Conservation (phyloP, 2,113 vertebrate genomes). For the Sardina pilchardus region DNA sequence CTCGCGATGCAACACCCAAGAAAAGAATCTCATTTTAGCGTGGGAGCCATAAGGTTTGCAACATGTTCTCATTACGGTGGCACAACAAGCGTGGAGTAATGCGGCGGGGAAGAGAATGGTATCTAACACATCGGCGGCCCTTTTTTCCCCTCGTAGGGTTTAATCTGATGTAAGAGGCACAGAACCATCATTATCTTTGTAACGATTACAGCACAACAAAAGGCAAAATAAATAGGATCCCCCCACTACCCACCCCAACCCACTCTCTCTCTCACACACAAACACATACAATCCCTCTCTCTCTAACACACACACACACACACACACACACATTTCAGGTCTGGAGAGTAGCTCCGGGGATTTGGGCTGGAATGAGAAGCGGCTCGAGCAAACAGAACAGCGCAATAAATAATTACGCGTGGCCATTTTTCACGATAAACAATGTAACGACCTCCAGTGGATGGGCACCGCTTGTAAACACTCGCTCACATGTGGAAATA, state of each 20-base stretch:
- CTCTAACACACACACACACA: background rate
- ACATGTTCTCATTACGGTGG: background rate
- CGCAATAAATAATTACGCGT: constrained; percentile 30
- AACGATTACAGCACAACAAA: constrained; percentile 15
- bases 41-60: background rate
- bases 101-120: background rate
- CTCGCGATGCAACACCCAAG: background rate
- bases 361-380: constrained; percentile 16
- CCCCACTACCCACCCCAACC: background rate
- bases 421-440: constrained; percentile 26
- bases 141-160: background rate
- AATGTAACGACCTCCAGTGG: constrained; percentile 30
- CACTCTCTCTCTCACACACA: background rate
- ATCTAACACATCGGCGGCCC: background rate
- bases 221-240: constrained; percentile 8
- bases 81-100: background rate
- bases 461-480: background rate
- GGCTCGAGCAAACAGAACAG: background rate
- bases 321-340: background rate
- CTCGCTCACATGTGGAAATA: constrained; percentile 4
- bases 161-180: constrained; percentile 1
- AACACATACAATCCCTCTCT: background rate
- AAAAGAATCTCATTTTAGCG: background rate
- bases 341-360: background rate
- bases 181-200: constrained; percentile 13